These are phyloP conservation scores for Plodia interpunctella DNA, from an alignment of 1,140 invertebrate species.

Conservation along the genomic window DNA sequence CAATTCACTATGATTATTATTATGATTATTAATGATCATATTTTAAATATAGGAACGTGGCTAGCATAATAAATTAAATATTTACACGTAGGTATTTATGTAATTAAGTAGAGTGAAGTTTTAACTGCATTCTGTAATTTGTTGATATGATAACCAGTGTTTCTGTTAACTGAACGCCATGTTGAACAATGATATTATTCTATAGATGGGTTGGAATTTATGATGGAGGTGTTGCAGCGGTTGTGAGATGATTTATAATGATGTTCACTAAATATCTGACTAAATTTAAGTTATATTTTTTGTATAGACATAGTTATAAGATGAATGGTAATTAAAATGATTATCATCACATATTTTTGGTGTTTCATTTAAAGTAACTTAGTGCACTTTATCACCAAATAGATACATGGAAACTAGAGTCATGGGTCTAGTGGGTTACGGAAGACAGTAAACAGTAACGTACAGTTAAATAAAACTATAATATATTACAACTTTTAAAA, in stretches of 20 bases:
- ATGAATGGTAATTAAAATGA: constrained; percentile 65
- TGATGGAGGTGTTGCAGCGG: constrained; percentile 67
- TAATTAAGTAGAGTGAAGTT: constrained; percentile 13
- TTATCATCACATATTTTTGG: constrained; percentile 34
- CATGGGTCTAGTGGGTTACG: too few species aligned
- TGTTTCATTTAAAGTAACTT: constrained; percentile 8
- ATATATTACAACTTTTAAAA: neutral
- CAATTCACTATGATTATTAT: constrained; percentile 13
- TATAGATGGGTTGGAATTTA: constrained; percentile 60
- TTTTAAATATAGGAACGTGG: constrained; percentile 6
- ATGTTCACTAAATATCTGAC: constrained; percentile 73
- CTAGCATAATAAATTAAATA: constrained; percentile 13
- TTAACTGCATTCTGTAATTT: constrained; percentile 21
- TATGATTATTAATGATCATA: neutral
- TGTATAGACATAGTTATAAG: constrained; percentile 69
- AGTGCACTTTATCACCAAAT: neutral
- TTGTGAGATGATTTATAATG: constrained; percentile 75
- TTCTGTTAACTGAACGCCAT: constrained; percentile 30
- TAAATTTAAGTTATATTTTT: constrained; percentile 73
- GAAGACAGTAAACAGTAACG: too few species aligned
- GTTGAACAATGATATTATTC: constrained; percentile 54
- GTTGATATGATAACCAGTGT: constrained; percentile 18
- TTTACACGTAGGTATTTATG: constrained; percentile 12
- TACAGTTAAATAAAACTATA: constrained; percentile 46
- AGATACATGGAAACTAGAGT: too few species aligned